These are phyloP conservation scores for Climacteris rufus DNA, from an alignment of 2,113 vertebrate species.

Conservation along the genomic window DNA sequence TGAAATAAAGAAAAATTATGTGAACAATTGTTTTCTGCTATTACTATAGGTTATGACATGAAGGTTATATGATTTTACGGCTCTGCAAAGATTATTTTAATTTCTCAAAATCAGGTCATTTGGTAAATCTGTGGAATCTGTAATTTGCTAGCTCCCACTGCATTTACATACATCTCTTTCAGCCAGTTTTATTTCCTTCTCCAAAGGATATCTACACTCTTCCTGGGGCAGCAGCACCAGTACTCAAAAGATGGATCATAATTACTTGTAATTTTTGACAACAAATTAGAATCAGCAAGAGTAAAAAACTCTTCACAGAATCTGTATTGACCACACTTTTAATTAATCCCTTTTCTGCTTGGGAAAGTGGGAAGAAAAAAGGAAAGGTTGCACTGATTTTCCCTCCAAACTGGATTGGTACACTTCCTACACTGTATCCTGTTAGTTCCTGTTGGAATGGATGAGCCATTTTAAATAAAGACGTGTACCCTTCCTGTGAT, in stretches of 20 bases:
- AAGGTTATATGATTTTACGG: background rate
- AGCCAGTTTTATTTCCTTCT: background rate
- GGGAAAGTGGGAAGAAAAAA: background rate
- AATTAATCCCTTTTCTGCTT: background rate
- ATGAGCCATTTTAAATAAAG: background rate
- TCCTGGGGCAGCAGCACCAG: background rate
- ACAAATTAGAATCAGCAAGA: background rate
- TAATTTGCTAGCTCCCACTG: background rate
- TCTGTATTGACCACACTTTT: background rate
- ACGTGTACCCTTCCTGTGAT: background rate
- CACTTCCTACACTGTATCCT: background rate
- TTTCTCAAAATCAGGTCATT: background rate
- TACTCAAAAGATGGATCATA: background rate
- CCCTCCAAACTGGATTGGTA: background rate
- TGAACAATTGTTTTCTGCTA: background rate
- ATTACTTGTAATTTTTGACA: background rate
- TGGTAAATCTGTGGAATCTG: background rate
- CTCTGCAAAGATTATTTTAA: background rate
- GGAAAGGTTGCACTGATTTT: background rate
- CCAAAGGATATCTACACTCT: background rate
- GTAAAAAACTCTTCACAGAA: background rate
- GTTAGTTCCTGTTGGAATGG: background rate
- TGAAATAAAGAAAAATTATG: background rate
- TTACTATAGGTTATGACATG: background rate
- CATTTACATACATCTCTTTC: background rate